Evolutionary conservation across 2,797 vertebrate species (phyloP).

Genomic region (Sparidentex hasta): DNA sequence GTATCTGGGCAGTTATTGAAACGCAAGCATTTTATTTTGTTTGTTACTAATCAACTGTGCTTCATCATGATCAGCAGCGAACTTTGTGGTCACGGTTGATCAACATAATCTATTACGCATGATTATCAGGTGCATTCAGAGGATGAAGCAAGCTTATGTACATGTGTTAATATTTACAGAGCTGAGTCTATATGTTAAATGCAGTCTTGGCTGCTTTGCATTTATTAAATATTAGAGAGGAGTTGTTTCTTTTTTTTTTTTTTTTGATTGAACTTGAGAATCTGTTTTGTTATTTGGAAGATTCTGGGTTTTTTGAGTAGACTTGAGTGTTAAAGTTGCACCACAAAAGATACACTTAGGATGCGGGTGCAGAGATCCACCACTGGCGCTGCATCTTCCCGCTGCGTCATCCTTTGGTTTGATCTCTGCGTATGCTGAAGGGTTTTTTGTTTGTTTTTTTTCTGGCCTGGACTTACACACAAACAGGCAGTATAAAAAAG

Average conservation of each 20-base stretch:
- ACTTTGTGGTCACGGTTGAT: constrained; percentile 50
- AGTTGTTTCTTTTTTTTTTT: constrained; percentile 44
- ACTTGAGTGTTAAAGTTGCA: constrained; percentile 69
- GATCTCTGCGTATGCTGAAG: constrained; percentile 46
- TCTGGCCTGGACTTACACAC: constrained; percentile 21
- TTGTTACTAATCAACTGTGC: constrained; percentile 67
- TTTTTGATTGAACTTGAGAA: constrained; percentile 49
- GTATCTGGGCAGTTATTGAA: constrained; percentile 56
- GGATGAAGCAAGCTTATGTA: constrained; percentile 74
- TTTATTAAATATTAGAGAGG: constrained; percentile 72
- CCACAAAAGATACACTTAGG: constrained; percentile 65
- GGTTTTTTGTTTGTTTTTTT: neutral
- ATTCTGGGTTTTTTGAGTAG: constrained; percentile 66
- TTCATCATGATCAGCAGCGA: constrained; percentile 55
- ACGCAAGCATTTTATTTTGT: constrained; percentile 55
- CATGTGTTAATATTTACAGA: constrained; percentile 79
- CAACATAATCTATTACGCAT: constrained; percentile 58
- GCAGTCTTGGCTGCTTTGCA: constrained; percentile 77
- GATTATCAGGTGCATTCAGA: constrained; percentile 72
- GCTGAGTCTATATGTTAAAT: constrained; percentile 73
- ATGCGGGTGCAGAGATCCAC: constrained; percentile 44
- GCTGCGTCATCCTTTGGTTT: constrained; percentile 17
- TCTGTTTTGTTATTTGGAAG: constrained; percentile 59
- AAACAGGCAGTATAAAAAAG: constrained; percentile 29
- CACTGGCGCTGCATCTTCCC: constrained; percentile 38